Conservation (phyloP, 2,888 invertebrate genomes). For the Stratiomys singularior region DNA sequence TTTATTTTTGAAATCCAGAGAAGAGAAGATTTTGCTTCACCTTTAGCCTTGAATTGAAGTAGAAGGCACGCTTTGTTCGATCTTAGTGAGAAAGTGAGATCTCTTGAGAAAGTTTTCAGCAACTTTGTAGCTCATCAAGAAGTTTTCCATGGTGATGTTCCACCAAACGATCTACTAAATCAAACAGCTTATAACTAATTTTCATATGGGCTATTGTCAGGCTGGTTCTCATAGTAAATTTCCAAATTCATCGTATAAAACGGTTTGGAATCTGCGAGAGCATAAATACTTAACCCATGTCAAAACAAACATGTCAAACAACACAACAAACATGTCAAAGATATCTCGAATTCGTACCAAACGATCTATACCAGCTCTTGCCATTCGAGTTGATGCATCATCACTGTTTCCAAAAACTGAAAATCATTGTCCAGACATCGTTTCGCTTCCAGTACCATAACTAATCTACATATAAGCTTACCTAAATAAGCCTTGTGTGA, state of each 20-base stretch:
- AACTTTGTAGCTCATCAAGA: not conserved
- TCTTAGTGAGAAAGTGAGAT: not conserved
- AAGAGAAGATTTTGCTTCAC: not conserved
- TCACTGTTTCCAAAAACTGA: not conserved
- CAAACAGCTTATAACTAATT: not conserved
- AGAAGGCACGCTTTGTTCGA: not conserved
- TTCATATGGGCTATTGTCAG: not conserved
- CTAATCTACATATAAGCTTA: not conserved
- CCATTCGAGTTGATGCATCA: not conserved
- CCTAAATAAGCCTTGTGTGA: not conserved
- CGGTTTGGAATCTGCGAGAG: not conserved
- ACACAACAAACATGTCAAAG: not conserved
- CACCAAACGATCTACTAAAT: not conserved
- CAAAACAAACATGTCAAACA: not conserved
- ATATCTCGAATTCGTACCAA: not conserved
- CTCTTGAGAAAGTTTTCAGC: not conserved
- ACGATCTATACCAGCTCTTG: too few species aligned
- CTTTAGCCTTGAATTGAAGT: not conserved
- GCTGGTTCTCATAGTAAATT: not conserved
- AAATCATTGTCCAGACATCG: slow-evolving; percentile 1
- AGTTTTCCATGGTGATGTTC: not conserved
- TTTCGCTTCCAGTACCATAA: not conserved
- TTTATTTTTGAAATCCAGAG: not conserved
- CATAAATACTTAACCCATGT: not conserved
- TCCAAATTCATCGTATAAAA: not conserved